A percentile compares a stretch with the other conserved stretches of the same genome.
Conservation (phyloP, 2,888 invertebrate species). For the Gasteruption jaculator region DNA sequence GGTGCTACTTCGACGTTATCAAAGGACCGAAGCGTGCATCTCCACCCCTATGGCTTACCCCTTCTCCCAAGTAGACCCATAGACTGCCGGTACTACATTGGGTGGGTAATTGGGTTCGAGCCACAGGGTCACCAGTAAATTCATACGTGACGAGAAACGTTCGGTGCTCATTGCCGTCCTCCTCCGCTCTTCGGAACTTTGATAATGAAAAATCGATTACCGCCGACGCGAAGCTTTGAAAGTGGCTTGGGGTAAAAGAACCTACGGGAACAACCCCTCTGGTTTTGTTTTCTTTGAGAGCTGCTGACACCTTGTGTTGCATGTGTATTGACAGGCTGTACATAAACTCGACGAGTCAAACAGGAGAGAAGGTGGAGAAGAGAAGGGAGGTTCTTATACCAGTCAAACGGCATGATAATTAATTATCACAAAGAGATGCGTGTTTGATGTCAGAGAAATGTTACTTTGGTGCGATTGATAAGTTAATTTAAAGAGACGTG, state of each 20-base stretch:
- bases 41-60: too few relatives aligned
- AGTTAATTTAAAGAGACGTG: slow-evolving; percentile 47
- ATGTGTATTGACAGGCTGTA: slow-evolving; percentile 18
- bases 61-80: too few relatives aligned
- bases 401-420: slow-evolving; percentile 41
- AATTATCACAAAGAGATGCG: slow-evolving; percentile 44
- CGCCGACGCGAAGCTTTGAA: background rate
- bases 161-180: too few relatives aligned
- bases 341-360: slow-evolving; percentile 19
- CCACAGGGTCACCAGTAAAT: too few relatives aligned
- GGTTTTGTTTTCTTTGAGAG: slow-evolving; percentile 8
- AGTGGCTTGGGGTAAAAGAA: slow-evolving; percentile 8
- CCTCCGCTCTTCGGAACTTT: too few relatives aligned
- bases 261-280: slow-evolving; percentile 10
- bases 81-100: too few relatives aligned
- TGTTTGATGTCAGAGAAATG: slow-evolving; percentile 43
- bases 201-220: too few relatives aligned
- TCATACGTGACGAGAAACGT: too few relatives aligned
- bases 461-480: slow-evolving; percentile 42
- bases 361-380: too few relatives aligned
- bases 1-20: too few relatives aligned
- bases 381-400: background rate
- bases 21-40: too few relatives aligned
- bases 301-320: slow-evolving; percentile 13
- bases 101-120: too few relatives aligned